phyloP scores from a whole-genome alignment of 2,888 invertebrate species.

The Meiosimyza decipiens region DNA sequence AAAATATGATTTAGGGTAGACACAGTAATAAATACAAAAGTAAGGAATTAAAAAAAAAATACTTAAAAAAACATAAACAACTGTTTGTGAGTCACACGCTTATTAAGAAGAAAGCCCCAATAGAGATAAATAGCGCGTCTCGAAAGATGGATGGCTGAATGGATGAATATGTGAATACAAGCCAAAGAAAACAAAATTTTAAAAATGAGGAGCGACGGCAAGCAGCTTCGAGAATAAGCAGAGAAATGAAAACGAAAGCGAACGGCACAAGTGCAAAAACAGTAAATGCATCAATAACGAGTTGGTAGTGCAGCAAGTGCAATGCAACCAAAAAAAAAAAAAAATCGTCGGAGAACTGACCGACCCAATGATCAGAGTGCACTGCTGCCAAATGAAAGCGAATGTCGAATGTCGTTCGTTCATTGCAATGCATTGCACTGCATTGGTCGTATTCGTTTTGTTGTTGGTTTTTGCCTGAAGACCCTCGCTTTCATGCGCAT shows the following conservation, averaged over 20 bases:
- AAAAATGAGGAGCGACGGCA: no score
- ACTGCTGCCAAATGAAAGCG: constrained; percentile 31
- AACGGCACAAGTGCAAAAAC: constrained; percentile 38
- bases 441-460: not conserved
- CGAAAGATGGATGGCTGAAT: constrained; percentile 3
- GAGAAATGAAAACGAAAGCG: constrained; percentile 57
- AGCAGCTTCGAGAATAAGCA: no score
- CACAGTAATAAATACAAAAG: not conserved
- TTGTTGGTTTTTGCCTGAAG: constrained; percentile 2
- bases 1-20: not conserved
- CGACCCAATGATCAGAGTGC: not conserved
- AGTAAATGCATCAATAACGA: no score
- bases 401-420: constrained; percentile 33
- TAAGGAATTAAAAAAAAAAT: not conserved
- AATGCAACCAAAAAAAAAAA: no score
- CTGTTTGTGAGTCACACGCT: constrained; percentile 34
- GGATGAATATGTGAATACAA: not conserved
- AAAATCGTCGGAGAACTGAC: no score
- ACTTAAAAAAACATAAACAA: constrained; percentile 5
- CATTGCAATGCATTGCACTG: constrained; percentile 10
- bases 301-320: no score
- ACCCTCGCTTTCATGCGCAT: constrained; percentile 21
- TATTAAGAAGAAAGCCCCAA: constrained; percentile 27
- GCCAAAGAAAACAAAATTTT: not conserved
- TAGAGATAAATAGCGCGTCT: not conserved